Evolutionary conservation across 2,797 vertebrate genomes (phyloP).

Genomic region (Borostomias antarcticus): DNA sequence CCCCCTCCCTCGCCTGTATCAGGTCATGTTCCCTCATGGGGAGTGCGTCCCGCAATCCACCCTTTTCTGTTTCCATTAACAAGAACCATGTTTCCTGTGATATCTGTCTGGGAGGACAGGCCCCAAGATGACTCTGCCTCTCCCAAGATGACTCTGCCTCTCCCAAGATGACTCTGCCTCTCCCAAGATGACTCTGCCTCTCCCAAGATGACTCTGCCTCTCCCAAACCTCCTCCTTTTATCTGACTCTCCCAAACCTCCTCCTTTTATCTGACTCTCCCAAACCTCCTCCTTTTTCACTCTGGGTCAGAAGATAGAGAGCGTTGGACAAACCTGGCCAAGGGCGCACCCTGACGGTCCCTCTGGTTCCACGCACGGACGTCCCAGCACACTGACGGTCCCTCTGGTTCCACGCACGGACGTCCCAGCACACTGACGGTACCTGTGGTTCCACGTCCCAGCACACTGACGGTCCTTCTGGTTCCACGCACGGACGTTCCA

Average conservation of each 20-base stretch:
- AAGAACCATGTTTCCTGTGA: conserved; percentile 67
- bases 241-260: conserved; percentile 54
- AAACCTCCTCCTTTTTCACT: conserved; percentile 49
- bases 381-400: no score
- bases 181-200: no score
- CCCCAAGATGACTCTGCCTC: no score
- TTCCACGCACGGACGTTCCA: no score
- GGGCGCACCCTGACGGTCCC: no score
- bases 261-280: conserved; percentile 56
- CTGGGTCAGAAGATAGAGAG: conserved; percentile 37
- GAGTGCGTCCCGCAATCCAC: conserved; percentile 22
- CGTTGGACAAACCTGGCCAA: conserved; percentile 58
- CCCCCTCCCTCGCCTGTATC: conserved; percentile 38
- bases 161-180: no score
- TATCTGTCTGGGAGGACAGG: conserved; percentile 67
- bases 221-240: conserved; percentile 53
- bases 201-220: conserved; percentile 61
- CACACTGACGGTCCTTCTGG: no score
- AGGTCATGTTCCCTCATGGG: conserved; percentile 23
- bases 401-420: no score
- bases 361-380: no score
- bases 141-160: no score
- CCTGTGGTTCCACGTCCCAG: no score
- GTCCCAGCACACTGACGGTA: no score
- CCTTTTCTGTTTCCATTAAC: conserved; percentile 61